Base-by-base conservation (phyloP, 2,888 invertebrate genomes). In the Sthenelais limicola region DNA sequence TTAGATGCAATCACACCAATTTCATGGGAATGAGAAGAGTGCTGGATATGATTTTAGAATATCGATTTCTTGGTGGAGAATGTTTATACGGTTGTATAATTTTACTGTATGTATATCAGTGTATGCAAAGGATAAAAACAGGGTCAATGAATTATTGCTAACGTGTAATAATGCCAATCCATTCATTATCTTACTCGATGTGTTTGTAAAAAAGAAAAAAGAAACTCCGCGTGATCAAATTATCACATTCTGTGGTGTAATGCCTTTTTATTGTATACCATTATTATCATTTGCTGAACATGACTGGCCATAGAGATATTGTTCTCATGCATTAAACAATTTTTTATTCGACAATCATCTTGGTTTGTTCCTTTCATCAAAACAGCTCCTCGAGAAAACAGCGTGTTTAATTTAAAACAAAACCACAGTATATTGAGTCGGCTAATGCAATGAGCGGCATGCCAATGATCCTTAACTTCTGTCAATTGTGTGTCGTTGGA, bases 401-500 rank as follows among this genome's bases (percentile, higher is more conserved):
- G n/a, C n/a, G n/a, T n/a, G n/a, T n/a, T n/a, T n/a, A n/a, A n/a
- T n/a, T n/a, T n/a, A n/a, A n/a, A n/a, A n/a, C n/a, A n/a, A n/a
- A n/a, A n/a, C n/a, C n/a, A n/a, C n/a, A n/a, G n/a, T n/a, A n/a
- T n/a, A n/a, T n/a, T n/a, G n/a, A n/a, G n/a, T n/a, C n/a, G n/a
- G n/a, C n/a, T n/a, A n/a, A n/a, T n/a, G n/a, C n/a, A n/a, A n/a
- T n/a, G n/a, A n/a, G n/a, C n/a, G n/a, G n/a, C n/a, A n/a, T n/a
- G n/a, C n/a, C 38, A n/a, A 35, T 62, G 62, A 62, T 62, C 35
- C 62, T 43, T 5, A 62, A 43, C 62, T 62, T 62, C 62, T 62
- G 62, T 62, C 62, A 62, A 62, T 21, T 62, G 62, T 62, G 62
- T 62, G 62, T 62, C 62, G 38, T 38, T 26, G 62, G 62, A 62